Evolutionary conservation across 2,113 vertebrate genomes (phyloP).

Genomic region (Psilopsiagon aymara): DNA sequence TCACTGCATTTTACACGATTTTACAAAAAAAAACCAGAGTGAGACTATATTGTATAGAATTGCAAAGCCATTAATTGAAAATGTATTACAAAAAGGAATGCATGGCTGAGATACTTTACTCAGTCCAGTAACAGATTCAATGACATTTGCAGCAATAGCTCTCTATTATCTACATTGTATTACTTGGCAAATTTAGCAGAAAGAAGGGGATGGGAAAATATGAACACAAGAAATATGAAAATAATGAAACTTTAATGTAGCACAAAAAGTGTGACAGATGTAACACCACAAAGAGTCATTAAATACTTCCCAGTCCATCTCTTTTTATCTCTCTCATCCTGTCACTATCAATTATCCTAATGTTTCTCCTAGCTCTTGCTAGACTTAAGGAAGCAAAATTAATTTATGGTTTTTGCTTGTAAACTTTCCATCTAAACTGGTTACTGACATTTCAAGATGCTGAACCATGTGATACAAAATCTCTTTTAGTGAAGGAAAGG

Average conservation of each 20-base stretch:
- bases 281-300: conserved; percentile 76
- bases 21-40: not conserved
- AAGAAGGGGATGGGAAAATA: conserved; percentile 75
- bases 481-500: conserved; percentile 2
- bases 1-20: not conserved
- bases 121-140: conserved; percentile 68
- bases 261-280: conserved; percentile 78
- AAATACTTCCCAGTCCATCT: conserved; percentile 75
- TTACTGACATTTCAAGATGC: conserved; percentile 1
- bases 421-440: conserved; percentile 19
- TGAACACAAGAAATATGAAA: conserved; percentile 80
- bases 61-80: conserved; percentile 70
- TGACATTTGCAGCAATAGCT: conserved; percentile 77
- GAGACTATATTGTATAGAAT: conserved; percentile 43
- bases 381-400: conserved; percentile 40
- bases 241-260: conserved; percentile 82
- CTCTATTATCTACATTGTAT: conserved; percentile 76
- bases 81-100: conserved; percentile 63
- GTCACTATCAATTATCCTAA: conserved; percentile 69
- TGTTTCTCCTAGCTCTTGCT: conserved; percentile 48
- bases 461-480: not conserved
- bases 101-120: conserved; percentile 64
- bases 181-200: conserved; percentile 83
- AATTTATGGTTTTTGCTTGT: conserved; percentile 33
- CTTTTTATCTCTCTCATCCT: conserved; percentile 70